A percentile compares a stretch with the other conserved stretches of the same genome.
Conservation (phyloP, 30 jellyfish, hydroid and myxozoan genomes). For the Aurelia sp. region DNA sequence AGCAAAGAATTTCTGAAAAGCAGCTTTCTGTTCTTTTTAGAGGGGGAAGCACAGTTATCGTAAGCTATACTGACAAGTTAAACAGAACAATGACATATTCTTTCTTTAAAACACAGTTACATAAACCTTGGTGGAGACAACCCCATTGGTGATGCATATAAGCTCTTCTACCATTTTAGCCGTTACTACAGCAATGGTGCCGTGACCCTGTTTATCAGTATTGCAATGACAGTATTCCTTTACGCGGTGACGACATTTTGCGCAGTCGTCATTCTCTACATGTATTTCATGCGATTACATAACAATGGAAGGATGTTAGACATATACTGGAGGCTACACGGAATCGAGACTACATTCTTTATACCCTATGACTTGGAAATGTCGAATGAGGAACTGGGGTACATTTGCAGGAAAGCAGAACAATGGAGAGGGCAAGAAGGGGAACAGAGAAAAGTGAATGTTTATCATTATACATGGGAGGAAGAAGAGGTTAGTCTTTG, state of each 20-base stretch:
- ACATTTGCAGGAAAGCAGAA: constrained; percentile 85
- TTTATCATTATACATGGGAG: constrained; percentile 93
- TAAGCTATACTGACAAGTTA: background rate
- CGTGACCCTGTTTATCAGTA: constrained; percentile 86
- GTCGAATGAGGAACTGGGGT: constrained; percentile 84
- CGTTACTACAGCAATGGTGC: constrained; percentile 88
- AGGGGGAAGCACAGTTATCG: no score
- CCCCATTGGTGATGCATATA: constrained; percentile 96
- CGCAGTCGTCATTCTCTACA: constrained; percentile 72
- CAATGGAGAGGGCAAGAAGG: constrained; percentile 99
- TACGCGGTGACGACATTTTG: constrained; percentile 76
- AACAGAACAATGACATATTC: background rate
- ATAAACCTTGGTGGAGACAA: constrained; percentile 64
- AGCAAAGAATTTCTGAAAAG: no score
- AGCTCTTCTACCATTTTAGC: constrained; percentile 93
- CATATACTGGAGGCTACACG: constrained; percentile 95
- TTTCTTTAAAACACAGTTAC: constrained; percentile 33
- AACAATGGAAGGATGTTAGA: constrained; percentile 96
- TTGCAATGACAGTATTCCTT: constrained; percentile 79
- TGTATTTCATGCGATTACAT: constrained; percentile 88
- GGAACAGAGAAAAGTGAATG: constrained; percentile 89
- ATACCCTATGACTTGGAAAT: constrained; percentile 86
- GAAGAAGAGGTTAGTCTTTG: constrained; percentile 77
- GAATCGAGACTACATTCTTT: constrained; percentile 83
- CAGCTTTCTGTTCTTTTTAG: no score